These are phyloP conservation scores for Synodontis membranacea DNA, from an alignment of 2,113 vertebrate species.

Conservation along the genomic window DNA sequence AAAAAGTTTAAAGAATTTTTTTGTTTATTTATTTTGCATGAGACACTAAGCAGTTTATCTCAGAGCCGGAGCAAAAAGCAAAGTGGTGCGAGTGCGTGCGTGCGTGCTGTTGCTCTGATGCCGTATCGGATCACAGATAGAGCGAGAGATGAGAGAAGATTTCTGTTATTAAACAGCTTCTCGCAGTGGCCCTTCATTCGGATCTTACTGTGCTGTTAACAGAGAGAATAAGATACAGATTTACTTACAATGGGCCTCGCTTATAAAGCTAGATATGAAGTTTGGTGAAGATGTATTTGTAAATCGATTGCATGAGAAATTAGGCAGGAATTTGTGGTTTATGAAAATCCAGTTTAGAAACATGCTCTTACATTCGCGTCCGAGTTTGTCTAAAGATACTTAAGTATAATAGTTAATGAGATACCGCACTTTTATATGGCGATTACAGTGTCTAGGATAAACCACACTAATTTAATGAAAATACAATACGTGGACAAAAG, in stretches of 20 bases:
- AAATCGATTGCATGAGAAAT: neutral
- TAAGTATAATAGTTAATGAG: neutral
- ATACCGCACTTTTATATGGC: neutral
- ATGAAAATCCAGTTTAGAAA: neutral
- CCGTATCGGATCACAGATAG: neutral
- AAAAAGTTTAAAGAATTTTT: too few species aligned
- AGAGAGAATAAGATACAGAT: neutral
- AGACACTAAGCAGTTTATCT: neutral
- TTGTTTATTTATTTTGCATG: too few species aligned
- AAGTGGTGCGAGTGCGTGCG: neutral
- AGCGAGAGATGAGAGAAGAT: neutral
- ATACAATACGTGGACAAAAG: too few species aligned
- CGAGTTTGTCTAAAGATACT: neutral
- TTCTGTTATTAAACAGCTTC: neutral
- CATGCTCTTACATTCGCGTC: neutral
- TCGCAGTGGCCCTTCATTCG: neutral
- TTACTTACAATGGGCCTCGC: neutral
- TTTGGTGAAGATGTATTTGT: neutral
- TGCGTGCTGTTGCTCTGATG: neutral
- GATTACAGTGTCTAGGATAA: neutral
- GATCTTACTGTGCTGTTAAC: neutral
- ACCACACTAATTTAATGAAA: too few species aligned
- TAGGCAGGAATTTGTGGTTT: neutral
- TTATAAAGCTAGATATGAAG: neutral
- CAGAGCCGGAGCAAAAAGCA: neutral